Evolutionary conservation across 2,797 vertebrate species (phyloP), one percentile per base, ranked within the genome.

Genomic region (Platyrinchus mystaceus): DNA sequence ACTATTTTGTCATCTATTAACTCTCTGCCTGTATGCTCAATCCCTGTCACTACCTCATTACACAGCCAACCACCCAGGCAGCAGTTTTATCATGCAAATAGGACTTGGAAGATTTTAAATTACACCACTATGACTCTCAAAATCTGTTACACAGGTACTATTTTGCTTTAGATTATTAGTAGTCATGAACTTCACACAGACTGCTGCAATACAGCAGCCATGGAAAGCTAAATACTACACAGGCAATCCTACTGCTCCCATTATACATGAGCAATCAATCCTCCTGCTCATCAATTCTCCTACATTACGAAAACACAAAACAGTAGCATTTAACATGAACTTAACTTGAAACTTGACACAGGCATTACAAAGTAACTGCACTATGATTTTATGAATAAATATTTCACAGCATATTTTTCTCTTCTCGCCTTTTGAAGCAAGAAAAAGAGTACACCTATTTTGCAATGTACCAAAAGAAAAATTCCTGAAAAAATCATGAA

Each of bases 31-130:
- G 27, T 36, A 32, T 12, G 46, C 32, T 73, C 46, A 60, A 5
- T 47, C n/a, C 71, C 28, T 89, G 52, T 59, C 52, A 83, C 84
- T 39, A 84, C 30, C 69, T 90, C 49, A 75, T 62, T 84, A 75
- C 2, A 16, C 10, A 78, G 27, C 9, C 53, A 88, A 47, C 8
- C 30, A 66, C 44, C 3, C 21, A 84, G 37, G 28, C n/a, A 80
- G 22, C 39, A 10, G 19, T 52, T 71, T 74, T 68, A 34, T 56
- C 69, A 74, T 0, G 41, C 39, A 83, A 85, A 77, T 28, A 83
- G 28, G 14, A 37, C 26, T 58, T n/a, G 39, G n/a, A 84, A 30
- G 26, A 63, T 69, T 82, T 76, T 58, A 76, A 62, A 67, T 36
- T 0, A 36, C 41, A 85, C 43, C 34, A 77, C 4, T 58, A 14